phyloP scores from a whole-genome alignment of 2,113 vertebrate species.

The Nesogale talazaci region DNA sequence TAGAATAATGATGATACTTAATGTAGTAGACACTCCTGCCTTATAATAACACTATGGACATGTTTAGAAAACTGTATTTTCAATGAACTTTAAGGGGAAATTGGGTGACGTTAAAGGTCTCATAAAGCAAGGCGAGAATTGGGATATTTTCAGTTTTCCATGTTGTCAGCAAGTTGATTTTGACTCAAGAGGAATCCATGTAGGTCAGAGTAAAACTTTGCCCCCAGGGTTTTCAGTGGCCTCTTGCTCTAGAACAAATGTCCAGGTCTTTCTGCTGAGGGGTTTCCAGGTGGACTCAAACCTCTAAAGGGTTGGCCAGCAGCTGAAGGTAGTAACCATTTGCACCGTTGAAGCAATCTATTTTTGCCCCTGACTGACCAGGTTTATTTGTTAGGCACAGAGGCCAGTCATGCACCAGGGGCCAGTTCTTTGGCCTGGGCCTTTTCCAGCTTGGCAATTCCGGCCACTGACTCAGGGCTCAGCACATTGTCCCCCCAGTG shows the following conservation, averaged over 20 bases:
- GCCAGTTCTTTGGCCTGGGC: no score
- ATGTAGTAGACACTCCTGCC: neutral
- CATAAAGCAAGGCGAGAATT: neutral
- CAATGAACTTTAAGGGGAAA: neutral
- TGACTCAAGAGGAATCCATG: neutral
- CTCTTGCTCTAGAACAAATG: neutral
- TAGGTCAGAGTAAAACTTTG: neutral
- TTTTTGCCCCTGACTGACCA: no score
- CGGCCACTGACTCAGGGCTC: no score
- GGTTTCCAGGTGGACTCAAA: neutral
- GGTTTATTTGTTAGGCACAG: no score
- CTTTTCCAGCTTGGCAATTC: no score
- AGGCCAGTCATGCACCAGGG: no score
- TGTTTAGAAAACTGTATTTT: neutral
- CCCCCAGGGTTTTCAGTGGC: neutral
- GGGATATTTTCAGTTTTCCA: neutral
- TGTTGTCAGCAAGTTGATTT: neutral
- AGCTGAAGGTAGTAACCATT: neutral
- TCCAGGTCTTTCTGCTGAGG: neutral
- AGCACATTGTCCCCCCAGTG: no score
- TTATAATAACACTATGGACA: neutral
- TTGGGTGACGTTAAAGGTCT: neutral
- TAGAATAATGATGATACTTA: neutral
- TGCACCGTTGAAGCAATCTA: neutral
- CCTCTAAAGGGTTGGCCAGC: neutral